A percentile compares a stretch with the other conserved stretches of the same genome.
Evolutionary conservation across 2,888 invertebrate genomes (phyloP).

Genomic region (Coremacera marginata): DNA sequence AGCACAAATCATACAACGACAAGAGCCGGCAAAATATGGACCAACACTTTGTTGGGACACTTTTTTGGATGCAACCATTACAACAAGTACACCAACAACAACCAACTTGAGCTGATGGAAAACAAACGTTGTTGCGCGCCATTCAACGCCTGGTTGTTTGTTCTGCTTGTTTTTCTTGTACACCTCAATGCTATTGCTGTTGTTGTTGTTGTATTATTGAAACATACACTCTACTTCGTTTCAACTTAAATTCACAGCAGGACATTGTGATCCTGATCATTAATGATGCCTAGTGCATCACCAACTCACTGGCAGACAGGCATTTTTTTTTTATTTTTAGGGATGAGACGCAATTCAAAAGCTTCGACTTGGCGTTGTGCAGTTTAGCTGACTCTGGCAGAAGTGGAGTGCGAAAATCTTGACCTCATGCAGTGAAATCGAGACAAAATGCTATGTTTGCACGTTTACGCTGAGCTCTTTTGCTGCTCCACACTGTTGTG

Average conservation of each 20-base stretch:
- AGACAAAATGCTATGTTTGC: conserved; percentile 33
- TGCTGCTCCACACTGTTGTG: background rate
- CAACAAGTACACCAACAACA: conserved; percentile 7
- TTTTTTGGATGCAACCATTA: background rate
- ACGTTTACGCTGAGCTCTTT: conserved; percentile 3
- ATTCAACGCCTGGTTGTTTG: background rate
- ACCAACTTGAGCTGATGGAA: background rate
- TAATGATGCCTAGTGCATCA: conserved; percentile 37
- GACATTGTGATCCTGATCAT: conserved; percentile 40
- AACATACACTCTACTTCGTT: conserved; percentile 10
- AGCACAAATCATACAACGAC: conserved; percentile 21
- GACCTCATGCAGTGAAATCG: conserved; percentile 36
- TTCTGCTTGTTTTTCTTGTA: background rate
- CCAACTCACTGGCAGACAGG: background rate
- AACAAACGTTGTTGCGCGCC: no score
- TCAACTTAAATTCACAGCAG: conserved; percentile 44
- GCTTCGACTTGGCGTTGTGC: no score
- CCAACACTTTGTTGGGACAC: background rate
- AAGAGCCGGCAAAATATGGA: background rate
- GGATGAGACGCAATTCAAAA: no score
- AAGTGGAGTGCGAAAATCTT: conserved; percentile 33
- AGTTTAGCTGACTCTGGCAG: no score
- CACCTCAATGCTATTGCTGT: background rate
- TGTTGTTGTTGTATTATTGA: conserved; percentile 7
- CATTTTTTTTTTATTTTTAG: no score